Base-by-base conservation (phyloP, 2,888 invertebrate genomes). In the Andrena minutula region DNA sequence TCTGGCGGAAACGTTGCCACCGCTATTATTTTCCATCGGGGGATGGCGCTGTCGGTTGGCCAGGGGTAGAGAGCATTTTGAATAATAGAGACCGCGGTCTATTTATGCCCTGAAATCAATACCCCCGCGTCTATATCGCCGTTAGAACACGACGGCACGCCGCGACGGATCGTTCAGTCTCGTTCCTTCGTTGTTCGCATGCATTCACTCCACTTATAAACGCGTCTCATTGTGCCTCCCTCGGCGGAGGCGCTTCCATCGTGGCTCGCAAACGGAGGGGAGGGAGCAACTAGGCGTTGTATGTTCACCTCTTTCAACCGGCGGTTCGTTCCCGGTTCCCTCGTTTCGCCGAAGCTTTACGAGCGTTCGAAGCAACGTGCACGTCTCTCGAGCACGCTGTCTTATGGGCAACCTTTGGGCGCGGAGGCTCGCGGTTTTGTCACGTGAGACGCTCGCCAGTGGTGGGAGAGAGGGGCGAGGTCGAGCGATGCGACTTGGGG, bases 61-160 rank as follows among this genome's bases (percentile, higher is more conserved):
- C 63, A 75, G 83, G 84, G 82, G 87, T 75, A 89, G 86, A 86
- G 89, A 86, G 89, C 90, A 91, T 93, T 92, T 92, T 93, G 93
- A 93, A 93, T 93, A 93, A 93, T 93, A 92, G 90, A 93, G 91
- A 91, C 90, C 86, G 88, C 84, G 89, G 91, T 93, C 93, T 93
- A 93, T 93, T 93, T 93, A 93, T 93, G 92, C 91, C 83, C 77
- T 88, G 90, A 92, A 93, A 93, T 93, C 93, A 93, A 93, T 93
- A 92, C 90, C 88, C 86, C 82, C 88, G 79, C 86, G 84, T 82
- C 87, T 83, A 79, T 87, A 86, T 85, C 84, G 82, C 64, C 65
- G 64, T 65, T 76, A 73, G 82, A 83, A 70, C 72, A 82, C 80
- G 20, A 70, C 47, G 79, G 51, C 81, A 61, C 32, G 61, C 51